A percentile compares a stretch with the other conserved stretches of the same genome.
Evolutionary conservation across 2,888 invertebrate genomes (phyloP).

Genomic region (Pristionchus fissidentatus): DNA sequence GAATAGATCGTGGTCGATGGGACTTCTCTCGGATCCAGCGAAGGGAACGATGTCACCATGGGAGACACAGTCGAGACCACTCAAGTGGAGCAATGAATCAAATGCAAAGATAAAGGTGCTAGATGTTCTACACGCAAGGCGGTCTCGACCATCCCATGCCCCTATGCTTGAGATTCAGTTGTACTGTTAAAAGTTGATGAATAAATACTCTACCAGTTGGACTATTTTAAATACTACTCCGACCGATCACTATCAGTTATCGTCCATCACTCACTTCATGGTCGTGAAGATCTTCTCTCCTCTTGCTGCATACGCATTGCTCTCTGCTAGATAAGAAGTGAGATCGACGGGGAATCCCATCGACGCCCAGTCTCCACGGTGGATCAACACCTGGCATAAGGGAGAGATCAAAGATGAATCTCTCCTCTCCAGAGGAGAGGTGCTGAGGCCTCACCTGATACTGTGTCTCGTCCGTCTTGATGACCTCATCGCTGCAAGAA

Average conservation of each 20-base stretch:
- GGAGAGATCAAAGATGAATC: constrained; percentile 14
- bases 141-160: too few species aligned
- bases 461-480: constrained; percentile 18
- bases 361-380: constrained; percentile 94
- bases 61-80: constrained; percentile 94
- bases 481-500: constrained; percentile 55
- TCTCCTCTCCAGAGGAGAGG: not conserved
- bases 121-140: too few species aligned
- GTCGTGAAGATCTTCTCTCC: constrained; percentile 61
- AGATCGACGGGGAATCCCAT: constrained; percentile 86
- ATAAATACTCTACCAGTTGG: too few species aligned
- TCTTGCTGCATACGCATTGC: constrained; percentile 46
- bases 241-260: too few species aligned
- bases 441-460: constrained; percentile 49
- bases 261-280: constrained; percentile 56
- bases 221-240: not conserved
- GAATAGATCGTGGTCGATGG: constrained; percentile 94
- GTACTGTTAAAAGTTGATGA: too few species aligned
- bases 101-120: too few species aligned
- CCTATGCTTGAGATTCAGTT: too few species aligned
- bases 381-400: constrained; percentile 89
- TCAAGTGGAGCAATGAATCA: constrained; percentile 60
- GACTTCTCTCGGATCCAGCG: constrained; percentile 85
- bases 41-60: constrained; percentile 98
- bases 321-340: constrained; percentile 70